These are phyloP conservation scores for Patagioenas fasciata DNA, from an alignment of 2,113 vertebrate species.

Conservation along the genomic window DNA sequence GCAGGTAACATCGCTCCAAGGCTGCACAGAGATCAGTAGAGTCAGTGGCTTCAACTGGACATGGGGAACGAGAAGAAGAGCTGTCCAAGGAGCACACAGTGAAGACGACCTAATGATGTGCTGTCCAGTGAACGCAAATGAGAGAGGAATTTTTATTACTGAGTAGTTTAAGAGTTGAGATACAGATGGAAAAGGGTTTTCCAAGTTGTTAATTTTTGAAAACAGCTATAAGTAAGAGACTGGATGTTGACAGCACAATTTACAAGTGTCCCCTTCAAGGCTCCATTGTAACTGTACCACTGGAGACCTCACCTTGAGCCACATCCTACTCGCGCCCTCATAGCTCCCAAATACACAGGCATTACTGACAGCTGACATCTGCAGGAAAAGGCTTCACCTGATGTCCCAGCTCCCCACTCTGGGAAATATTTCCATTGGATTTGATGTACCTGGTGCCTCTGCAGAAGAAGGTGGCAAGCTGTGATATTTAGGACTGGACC, in stretches of 20 bases:
- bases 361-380: neutral
- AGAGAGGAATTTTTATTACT: neutral
- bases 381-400: neutral
- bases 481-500: neutral
- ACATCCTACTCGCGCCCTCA: neutral
- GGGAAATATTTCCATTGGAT: neutral
- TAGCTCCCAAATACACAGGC: neutral
- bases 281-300: neutral
- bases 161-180: neutral
- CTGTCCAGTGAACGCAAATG: neutral
- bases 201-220: neutral
- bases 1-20: neutral
- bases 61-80: neutral
- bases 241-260: neutral
- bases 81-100: neutral
- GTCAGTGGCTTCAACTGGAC: neutral
- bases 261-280: neutral
- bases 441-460: neutral
- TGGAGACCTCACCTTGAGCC: neutral
- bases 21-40: neutral
- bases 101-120: neutral
- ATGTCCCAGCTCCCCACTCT: neutral
- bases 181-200: neutral
- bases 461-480: neutral
- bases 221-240: neutral